Evolutionary conservation across 2,888 invertebrate genomes (phyloP), one percentile per base, ranked within the genome.

Genomic region (Eumacrocentrus americanus): DNA sequence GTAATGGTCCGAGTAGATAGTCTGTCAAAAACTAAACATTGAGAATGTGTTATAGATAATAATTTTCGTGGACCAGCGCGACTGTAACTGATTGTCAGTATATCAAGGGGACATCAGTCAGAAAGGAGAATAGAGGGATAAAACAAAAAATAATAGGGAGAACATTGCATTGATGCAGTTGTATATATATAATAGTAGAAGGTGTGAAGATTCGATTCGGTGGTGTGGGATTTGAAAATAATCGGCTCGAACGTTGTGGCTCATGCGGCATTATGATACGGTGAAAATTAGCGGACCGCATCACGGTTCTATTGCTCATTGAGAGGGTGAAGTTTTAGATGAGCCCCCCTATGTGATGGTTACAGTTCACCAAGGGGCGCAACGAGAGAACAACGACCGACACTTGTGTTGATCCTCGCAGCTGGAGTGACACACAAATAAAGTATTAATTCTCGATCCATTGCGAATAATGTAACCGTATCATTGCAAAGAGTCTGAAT

Each of bases 401-500:
- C 78, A 78, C 78, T 78, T 77, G 77, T 73, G 72, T 71, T 74
- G 72, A 77, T 77, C 77, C 76, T 72, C 76, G 76, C 78, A 78
- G 78, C 78, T 78, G 78, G 78, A 78, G 73, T 75, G 75, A 77
- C 74, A 70, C 71, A 75, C 76, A 77, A 76, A 75, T 76, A 77
- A 76, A 73, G 76, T 76, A 78, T 76, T 78, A 76, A 77, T 76
- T 75, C 76, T 64, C 72, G 67, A 73, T 75, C 66, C 60, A 64
- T 67, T 66, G 56, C 62, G 66, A 70, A 69, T 68, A 70, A 66
- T 47, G 66, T 61, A 59, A 38, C 20, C 60, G 47, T 16, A 42
- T 52, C 40, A n/a, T 35, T 46, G 20, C 18, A 40, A 58, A 51
- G 34, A 48, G n/a, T n/a, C n/a, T n/a, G n/a, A n/a, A n/a, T n/a